A percentile compares a stretch with the other conserved stretches of the same genome.
Evolutionary conservation across 2,113 vertebrate species (phyloP).

Genomic region (Syngnathus typhle): DNA sequence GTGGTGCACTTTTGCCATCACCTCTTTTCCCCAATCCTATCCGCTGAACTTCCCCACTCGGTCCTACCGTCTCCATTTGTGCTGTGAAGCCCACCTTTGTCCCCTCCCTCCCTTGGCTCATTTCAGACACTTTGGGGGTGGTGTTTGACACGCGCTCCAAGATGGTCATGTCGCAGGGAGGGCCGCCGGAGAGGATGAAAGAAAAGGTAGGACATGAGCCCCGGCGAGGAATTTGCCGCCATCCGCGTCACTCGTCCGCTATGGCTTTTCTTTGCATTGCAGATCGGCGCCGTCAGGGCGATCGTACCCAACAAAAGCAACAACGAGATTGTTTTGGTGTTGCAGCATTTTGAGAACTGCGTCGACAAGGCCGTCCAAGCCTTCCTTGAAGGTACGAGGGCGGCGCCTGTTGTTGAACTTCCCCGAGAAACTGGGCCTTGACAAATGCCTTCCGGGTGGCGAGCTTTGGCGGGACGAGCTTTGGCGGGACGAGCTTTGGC

Average conservation of each 20-base stretch:
- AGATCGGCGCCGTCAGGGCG: slow-evolving; percentile 88
- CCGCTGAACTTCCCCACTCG: too few relatives aligned
- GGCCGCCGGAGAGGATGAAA: slow-evolving; percentile 90
- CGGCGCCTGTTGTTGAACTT: neutral
- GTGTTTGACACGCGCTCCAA: slow-evolving; percentile 94
- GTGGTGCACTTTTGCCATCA: slow-evolving; percentile 21
- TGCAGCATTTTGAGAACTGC: slow-evolving; percentile 93
- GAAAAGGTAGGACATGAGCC: slow-evolving; percentile 78
- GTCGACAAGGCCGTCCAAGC: slow-evolving; percentile 91
- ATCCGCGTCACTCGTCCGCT: neutral
- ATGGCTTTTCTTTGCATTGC: slow-evolving; percentile 6
- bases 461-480: too few relatives aligned
- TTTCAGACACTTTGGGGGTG: slow-evolving; percentile 82
- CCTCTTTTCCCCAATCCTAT: neutral
- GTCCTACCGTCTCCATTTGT: too few relatives aligned
- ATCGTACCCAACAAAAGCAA: slow-evolving; percentile 96
- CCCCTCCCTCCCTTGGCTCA: slow-evolving; percentile 1
- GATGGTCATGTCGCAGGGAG: slow-evolving; percentile 91
- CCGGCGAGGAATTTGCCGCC: neutral
- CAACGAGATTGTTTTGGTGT: slow-evolving; percentile 91
- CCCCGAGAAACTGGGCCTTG: too few relatives aligned
- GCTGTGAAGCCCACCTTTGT: too few relatives aligned
- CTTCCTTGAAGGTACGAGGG: slow-evolving; percentile 86
- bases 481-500: too few relatives aligned
- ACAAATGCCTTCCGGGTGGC: neutral